Evolutionary conservation across 2,113 vertebrate genomes (phyloP), one percentile per base, ranked within the genome.

Genomic region (Baryphthengus martii): DNA sequence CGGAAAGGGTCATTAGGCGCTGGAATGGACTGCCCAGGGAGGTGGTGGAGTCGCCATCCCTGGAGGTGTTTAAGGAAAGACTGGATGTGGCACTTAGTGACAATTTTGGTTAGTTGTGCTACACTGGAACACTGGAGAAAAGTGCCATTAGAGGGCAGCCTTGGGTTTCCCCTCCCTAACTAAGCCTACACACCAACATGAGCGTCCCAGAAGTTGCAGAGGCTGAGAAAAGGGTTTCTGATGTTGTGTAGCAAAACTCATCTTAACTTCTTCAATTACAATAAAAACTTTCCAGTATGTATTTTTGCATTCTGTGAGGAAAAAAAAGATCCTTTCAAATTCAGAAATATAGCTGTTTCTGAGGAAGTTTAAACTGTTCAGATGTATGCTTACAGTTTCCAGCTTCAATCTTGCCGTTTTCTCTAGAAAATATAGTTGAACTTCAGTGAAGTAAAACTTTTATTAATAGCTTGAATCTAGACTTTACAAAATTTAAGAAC

Each of bases 111-210:
- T 76, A 47, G 44, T 47, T 17, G 19, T 1, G 44, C 23, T 21
- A 12, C 9, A 2, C 55, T 59, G 44, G 31, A 24, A 52, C 29
- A 3, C 8, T 31, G 39, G 19, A 81, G 33, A 31, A 56, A 56
- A 13, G 20, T 28, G 26, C 28, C 81, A 24, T 87, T 66, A 65
- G 70, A 87, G 70, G 62, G 66, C 84, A 89, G 66, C 37, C 39
- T 68, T 73, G 20, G 31, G 47, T 81, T 53, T 81, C 40, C 39
- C 58, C 71, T 33, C 10, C 14, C 50, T 23, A 3, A 18, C 31
- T 33, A 39, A 92, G 3, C 5, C 29, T 2, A 3, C 3, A 17
- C 0, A 0, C 9, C 49, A 67, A 39, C 23, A 6, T 1, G 19
- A 6, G 0, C 4, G 8, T 29, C 52, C 52, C 21, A 66, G 17